These are phyloP conservation scores for Neopelma chrysocephalum DNA, from an alignment of 2,797 vertebrate species.

Conservation along the genomic window DNA sequence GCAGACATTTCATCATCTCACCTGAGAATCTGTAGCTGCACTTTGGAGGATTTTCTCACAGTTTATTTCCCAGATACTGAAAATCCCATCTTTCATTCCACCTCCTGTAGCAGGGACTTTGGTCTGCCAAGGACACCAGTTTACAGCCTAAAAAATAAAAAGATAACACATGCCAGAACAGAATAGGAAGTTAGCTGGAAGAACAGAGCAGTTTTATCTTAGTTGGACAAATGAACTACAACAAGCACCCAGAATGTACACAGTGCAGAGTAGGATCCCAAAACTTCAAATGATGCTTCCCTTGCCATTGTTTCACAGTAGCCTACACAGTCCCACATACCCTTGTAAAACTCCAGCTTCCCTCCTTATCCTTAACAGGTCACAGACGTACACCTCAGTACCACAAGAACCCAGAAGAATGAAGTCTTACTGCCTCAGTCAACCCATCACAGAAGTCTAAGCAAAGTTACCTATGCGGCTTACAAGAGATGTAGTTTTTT, in stretches of 20 bases:
- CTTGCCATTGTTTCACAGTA: background rate
- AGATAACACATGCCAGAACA: background rate
- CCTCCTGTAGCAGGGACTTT: constrained; percentile 77
- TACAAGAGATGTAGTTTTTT: background rate
- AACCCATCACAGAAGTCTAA: background rate
- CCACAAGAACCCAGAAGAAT: background rate
- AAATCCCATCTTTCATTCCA: constrained; percentile 79
- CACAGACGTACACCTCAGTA: background rate
- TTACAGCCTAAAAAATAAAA: constrained; percentile 71
- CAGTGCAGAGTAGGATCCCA: background rate
- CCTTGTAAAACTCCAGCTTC: background rate
- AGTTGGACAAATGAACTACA: background rate
- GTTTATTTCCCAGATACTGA: constrained; percentile 79
- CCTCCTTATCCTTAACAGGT: background rate
- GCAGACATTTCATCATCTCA: constrained; percentile 53
- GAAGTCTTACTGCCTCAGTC: background rate
- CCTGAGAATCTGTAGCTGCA: constrained; percentile 80
- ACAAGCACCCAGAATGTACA: background rate
- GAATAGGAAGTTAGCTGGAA: background rate
- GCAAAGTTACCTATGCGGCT: background rate
- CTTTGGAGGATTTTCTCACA: constrained; percentile 71
- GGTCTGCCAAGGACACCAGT: constrained; percentile 84
- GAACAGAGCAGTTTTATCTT: background rate
- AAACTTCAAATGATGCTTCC: background rate
- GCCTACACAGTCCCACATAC: background rate